phyloP scores from a whole-genome alignment of 2,888 invertebrate genomes.

The Gymnocheta viridis region DNA sequence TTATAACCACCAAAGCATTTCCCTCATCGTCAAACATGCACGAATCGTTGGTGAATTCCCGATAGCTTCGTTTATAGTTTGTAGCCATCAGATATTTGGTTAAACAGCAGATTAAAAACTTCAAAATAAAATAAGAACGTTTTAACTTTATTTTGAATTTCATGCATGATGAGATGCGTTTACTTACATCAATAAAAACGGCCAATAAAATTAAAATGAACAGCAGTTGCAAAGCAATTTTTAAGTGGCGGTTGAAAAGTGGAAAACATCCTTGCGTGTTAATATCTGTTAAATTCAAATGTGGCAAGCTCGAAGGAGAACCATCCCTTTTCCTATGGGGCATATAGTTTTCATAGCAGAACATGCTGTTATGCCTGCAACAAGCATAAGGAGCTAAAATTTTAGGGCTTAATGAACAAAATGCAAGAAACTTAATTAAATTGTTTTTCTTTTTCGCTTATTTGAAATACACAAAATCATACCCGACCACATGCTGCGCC shows the following conservation, averaged over 20 bases:
- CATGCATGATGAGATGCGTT: no score
- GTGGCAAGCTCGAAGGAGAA: slow-evolving; percentile 57
- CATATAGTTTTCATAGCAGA: slow-evolving; percentile 71
- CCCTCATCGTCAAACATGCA: slow-evolving; percentile 75
- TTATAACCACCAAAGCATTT: slow-evolving; percentile 75
- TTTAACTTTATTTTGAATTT: neutral
- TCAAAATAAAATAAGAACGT: no score
- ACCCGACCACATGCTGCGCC: neutral
- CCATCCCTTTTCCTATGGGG: slow-evolving; percentile 48
- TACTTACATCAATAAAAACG: slow-evolving; percentile 74
- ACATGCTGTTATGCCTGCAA: slow-evolving; percentile 72
- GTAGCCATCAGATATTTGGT: slow-evolving; percentile 74
- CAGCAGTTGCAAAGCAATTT: slow-evolving; percentile 72
- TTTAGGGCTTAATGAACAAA: slow-evolving; percentile 11
- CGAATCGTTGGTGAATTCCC: slow-evolving; percentile 63
- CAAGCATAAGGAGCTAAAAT: slow-evolving; percentile 78
- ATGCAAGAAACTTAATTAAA: neutral
- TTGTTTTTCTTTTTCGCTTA: neutral
- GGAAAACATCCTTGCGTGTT: slow-evolving; percentile 76
- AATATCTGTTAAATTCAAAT: slow-evolving; percentile 74
- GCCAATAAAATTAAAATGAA: slow-evolving; percentile 71
- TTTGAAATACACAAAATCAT: neutral
- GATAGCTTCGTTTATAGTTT: slow-evolving; percentile 71
- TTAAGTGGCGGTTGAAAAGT: slow-evolving; percentile 68
- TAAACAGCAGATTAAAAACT: slow-evolving; percentile 74